phyloP scores from a whole-genome alignment of 2,888 invertebrate genomes.

The Caenorhabditis becei region DNA sequence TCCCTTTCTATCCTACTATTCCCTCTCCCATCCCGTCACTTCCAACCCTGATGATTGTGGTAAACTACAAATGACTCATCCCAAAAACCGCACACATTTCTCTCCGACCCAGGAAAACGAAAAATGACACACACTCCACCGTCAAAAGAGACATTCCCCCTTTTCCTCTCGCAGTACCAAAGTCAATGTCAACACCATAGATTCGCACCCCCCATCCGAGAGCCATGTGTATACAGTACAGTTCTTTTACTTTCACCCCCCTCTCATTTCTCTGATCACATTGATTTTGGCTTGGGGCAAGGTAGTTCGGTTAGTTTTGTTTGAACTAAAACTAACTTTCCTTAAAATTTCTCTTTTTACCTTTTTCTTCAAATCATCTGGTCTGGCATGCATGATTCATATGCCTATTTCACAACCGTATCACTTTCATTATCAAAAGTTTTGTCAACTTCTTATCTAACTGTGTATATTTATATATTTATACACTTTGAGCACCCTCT shows the following conservation, averaged over 20 bases:
- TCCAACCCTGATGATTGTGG: not conserved
- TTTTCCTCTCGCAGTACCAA: conserved; percentile 38
- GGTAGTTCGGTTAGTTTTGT: conserved; percentile 22
- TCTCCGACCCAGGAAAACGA: not conserved
- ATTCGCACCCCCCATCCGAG: conserved; percentile 40
- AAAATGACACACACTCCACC: not conserved
- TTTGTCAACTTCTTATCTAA: not conserved
- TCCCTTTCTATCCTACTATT: not conserved
- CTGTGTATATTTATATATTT: not conserved
- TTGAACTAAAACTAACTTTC: conserved; percentile 26
- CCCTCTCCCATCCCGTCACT: not conserved
- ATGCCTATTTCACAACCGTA: not conserved
- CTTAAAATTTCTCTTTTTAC: conserved; percentile 1
- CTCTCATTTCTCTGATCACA: not conserved
- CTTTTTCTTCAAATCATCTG: not conserved
- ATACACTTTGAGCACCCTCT: too few relatives aligned
- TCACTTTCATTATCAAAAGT: not conserved
- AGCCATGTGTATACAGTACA: conserved; percentile 58
- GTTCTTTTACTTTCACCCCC: conserved; percentile 15
- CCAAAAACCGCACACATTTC: not conserved
- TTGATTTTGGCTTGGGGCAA: conserved; percentile 6
- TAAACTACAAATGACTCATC: not conserved
- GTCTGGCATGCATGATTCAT: not conserved
- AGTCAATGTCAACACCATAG: conserved; percentile 55
- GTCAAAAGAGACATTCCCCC: not conserved